A percentile compares a stretch with the other conserved stretches of the same genome.
Conservation (phyloP, 2,888 invertebrate genomes). For the Selenia dentaria region DNA sequence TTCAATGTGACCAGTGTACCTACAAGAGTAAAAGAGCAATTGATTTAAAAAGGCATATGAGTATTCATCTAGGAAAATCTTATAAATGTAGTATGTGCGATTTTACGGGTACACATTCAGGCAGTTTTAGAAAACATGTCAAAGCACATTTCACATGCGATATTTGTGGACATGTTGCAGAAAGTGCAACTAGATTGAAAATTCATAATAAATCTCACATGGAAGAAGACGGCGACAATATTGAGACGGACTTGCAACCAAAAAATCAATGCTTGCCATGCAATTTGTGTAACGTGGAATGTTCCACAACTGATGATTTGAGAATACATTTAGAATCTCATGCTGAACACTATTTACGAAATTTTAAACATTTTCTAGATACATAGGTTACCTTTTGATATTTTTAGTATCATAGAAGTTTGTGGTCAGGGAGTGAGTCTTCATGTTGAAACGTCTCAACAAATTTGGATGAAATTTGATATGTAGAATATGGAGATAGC, state of each 20-base stretch:
- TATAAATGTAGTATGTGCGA: constrained; percentile 9
- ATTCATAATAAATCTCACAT: constrained; percentile 3
- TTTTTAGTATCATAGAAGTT: too few relatives aligned
- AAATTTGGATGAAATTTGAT: too few relatives aligned
- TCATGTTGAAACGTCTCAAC: too few relatives aligned
- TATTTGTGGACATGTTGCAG: constrained; percentile 1
- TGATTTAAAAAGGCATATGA: constrained; percentile 15
- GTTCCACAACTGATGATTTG: constrained; percentile 2
- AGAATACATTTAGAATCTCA: constrained; percentile 13
- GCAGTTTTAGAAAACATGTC: constrained; percentile 4
- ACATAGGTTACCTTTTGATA: neutral
- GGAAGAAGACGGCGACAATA: neutral
- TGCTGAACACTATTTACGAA: constrained; percentile 14
- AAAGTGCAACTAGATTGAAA: neutral
- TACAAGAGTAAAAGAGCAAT: constrained; percentile 13
- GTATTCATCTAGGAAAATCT: constrained; percentile 4
- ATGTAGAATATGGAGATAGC: too few relatives aligned
- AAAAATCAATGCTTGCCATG: constrained; percentile 1
- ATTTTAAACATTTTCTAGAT: constrained; percentile 16
- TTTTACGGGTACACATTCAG: constrained; percentile 6
- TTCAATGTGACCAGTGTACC: constrained; percentile 6
- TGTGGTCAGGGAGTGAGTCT: too few relatives aligned
- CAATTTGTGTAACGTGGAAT: constrained; percentile 7
- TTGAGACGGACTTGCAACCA: neutral
- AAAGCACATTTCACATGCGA: constrained; percentile 4